phyloP scores from a whole-genome alignment of 2,797 vertebrate species.

The Sebastes iracundus region DNA sequence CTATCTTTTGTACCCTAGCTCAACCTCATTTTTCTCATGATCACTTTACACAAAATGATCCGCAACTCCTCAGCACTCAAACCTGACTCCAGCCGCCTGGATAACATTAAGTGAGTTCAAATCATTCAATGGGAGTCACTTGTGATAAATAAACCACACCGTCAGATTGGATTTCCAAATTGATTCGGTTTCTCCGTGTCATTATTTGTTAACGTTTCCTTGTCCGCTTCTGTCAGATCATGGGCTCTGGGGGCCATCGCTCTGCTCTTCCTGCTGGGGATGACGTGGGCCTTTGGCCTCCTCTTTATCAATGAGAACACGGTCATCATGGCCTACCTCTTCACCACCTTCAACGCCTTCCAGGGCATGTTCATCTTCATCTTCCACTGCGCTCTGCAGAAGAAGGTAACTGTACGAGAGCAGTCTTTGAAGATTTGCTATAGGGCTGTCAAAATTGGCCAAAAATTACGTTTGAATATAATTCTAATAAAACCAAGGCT shows the following conservation, averaged over 20 bases:
- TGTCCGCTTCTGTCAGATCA: conserved; percentile 79
- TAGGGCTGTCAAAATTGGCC: neutral
- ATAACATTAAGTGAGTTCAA: conserved; percentile 91
- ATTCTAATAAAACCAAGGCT: too few species aligned
- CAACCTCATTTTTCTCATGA: conserved; percentile 93
- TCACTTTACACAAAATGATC: conserved; percentile 95
- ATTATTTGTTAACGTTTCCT: neutral
- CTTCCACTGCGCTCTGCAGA: conserved; percentile 96
- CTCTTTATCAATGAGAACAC: conserved; percentile 94
- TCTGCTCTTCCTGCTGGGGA: conserved; percentile 90
- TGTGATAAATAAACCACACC: neutral
- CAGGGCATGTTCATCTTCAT: conserved; percentile 97
- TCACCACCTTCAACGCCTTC: conserved; percentile 96
- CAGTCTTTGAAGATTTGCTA: neutral
- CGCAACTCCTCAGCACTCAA: conserved; percentile 92
- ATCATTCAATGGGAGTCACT: neutral
- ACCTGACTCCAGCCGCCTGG: conserved; percentile 91
- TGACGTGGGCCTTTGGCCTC: conserved; percentile 94
- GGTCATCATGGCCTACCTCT: conserved; percentile 93
- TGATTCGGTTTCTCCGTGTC: neutral
- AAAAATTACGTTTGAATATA: too few species aligned
- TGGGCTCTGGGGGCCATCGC: conserved; percentile 92
- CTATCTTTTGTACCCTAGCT: conserved; percentile 78
- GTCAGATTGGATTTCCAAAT: neutral
- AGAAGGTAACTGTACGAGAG: conserved; percentile 82